A percentile compares a stretch with the other conserved stretches of the same genome.
phyloP scores from a whole-genome alignment of 2,888 invertebrate genomes.

The Perithous albicinctus region DNA sequence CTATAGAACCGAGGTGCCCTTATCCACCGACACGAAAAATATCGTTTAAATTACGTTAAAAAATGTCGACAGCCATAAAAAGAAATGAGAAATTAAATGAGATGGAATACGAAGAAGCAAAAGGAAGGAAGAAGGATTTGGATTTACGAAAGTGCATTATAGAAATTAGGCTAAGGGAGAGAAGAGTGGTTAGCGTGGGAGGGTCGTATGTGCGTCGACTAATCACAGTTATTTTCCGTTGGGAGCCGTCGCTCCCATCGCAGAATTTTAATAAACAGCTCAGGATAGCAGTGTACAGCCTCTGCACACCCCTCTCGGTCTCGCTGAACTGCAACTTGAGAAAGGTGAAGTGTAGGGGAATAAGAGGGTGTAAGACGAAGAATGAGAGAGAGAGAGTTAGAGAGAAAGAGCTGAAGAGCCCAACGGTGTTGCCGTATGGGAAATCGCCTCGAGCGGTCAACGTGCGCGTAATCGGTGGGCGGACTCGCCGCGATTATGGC shows the following conservation, averaged over 20 bases:
- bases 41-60: not conserved
- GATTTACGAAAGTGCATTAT: conserved; percentile 41
- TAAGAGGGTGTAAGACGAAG: conserved; percentile 39
- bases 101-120: not conserved
- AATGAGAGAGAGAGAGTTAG: conserved; percentile 30
- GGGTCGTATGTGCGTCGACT: conserved; percentile 65
- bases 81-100: not conserved
- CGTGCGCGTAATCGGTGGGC: conserved; percentile 81
- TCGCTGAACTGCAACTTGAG: conserved; percentile 45
- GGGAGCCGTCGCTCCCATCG: conserved; percentile 71
- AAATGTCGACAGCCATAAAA: not conserved
- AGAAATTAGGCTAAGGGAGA: conserved; percentile 74
- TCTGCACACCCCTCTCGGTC: conserved; percentile 11
- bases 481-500: conserved; percentile 79
- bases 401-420: conserved; percentile 59
- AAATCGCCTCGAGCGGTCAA: conserved; percentile 80
- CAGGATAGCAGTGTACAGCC: conserved; percentile 9
- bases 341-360: conserved; percentile 44
- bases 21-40: conserved; percentile 22
- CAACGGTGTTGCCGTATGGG: conserved; percentile 76
- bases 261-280: conserved; percentile 78
- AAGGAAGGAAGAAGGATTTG: conserved; percentile 9
- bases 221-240: conserved; percentile 80
- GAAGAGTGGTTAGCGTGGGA: conserved; percentile 78
- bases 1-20: no score